Evolutionary conservation across 2,888 invertebrate genomes (phyloP).

Genomic region (Mechanitis messenoides): DNA sequence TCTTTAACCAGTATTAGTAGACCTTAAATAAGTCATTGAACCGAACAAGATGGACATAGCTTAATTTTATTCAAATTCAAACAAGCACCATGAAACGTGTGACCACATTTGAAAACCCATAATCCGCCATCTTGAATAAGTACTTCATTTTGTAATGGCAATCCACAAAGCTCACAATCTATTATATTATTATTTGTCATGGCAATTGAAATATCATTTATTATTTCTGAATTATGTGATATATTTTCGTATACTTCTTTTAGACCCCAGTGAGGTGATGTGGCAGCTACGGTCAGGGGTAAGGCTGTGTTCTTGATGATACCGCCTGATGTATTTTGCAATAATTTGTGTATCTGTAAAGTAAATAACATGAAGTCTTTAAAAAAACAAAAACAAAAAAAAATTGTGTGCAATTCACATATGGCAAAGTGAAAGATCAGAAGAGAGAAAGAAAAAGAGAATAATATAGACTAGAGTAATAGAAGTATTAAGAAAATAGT

Average conservation of each 20-base stretch:
- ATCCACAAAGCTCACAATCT: slow-evolving; percentile 75
- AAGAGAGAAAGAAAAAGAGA: too few species aligned
- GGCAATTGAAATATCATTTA: slow-evolving; percentile 46
- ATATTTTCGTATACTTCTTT: slow-evolving; percentile 37
- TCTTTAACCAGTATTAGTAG: too few species aligned
- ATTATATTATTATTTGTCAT: slow-evolving; percentile 42
- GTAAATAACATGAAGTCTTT: slow-evolving; percentile 19
- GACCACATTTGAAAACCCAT: slow-evolving; percentile 79
- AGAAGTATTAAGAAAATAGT: too few species aligned
- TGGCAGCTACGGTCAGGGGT: slow-evolving; percentile 61
- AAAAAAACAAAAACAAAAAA: slow-evolving; percentile 4
- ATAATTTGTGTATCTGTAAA: slow-evolving; percentile 58
- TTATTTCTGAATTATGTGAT: slow-evolving; percentile 30
- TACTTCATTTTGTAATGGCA: slow-evolving; percentile 76
- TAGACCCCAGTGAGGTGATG: slow-evolving; percentile 74
- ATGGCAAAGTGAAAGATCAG: too few species aligned
- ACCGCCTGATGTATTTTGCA: slow-evolving; percentile 48
- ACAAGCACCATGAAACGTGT: slow-evolving; percentile 79
- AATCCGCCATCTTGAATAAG: slow-evolving; percentile 78
- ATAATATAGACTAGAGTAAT: too few species aligned
- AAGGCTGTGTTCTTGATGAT: slow-evolving; percentile 58
- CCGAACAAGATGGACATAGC: slow-evolving; percentile 60
- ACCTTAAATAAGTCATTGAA: slow-evolving; percentile 18
- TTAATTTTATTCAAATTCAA: slow-evolving; percentile 75
- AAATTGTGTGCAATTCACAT: not conserved